Conservation (phyloP, 2,797 vertebrate genomes). For the Spheniscus humboldti region DNA sequence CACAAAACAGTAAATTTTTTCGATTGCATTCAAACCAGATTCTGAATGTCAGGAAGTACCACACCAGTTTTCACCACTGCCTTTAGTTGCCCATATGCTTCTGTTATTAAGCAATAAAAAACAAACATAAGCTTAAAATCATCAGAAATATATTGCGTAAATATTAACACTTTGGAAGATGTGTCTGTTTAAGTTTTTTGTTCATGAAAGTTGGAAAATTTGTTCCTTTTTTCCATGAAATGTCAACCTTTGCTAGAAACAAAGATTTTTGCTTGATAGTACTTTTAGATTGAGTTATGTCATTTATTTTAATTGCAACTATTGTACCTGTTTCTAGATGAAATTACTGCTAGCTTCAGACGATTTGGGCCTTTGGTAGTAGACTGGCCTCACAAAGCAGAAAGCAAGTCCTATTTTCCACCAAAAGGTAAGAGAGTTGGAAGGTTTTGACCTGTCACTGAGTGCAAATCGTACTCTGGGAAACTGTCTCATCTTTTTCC, state of each 20-base stretch:
- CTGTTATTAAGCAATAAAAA: not conserved
- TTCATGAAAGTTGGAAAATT: not conserved
- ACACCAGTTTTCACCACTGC: not conserved
- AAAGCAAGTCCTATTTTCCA: constrained; percentile 99
- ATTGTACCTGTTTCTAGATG: constrained; percentile 78
- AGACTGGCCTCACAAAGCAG: constrained; percentile 99
- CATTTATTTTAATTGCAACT: not conserved
- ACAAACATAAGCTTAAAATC: not conserved
- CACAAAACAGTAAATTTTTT: not conserved
- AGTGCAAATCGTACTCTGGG: not conserved
- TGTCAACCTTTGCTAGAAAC: not conserved
- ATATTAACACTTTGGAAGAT: not conserved
- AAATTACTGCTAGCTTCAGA: constrained; percentile 97
- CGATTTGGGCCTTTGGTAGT: constrained; percentile 97
- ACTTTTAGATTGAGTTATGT: not conserved
- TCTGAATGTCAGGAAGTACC: not conserved
- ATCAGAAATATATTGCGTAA: not conserved
- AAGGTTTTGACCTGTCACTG: not conserved
- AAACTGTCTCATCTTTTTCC: not conserved
- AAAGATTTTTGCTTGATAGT: not conserved
- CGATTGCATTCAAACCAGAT: not conserved
- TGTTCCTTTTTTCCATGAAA: not conserved
- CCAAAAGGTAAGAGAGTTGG: constrained; percentile 89
- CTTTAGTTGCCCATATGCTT: not conserved
- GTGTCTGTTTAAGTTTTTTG: not conserved